These are phyloP conservation scores for Mus spretus DNA, from an alignment of 2,797 vertebrate genomes.

Conservation along the genomic window DNA sequence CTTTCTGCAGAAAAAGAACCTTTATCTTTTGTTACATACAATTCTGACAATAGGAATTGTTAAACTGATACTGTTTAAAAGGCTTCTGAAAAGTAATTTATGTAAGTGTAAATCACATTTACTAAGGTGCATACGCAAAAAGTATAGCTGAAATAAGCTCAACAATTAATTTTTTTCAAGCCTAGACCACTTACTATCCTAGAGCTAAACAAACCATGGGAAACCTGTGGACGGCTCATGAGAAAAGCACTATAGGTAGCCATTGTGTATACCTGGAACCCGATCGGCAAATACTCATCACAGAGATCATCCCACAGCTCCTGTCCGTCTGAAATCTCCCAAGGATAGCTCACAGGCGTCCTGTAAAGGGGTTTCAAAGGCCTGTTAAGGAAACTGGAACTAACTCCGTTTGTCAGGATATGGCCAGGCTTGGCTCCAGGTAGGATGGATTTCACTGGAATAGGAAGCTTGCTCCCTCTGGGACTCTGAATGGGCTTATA, in stretches of 20 bases:
- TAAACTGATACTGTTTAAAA: not conserved
- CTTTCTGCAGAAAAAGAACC: conserved; percentile 37
- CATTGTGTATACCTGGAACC: conserved; percentile 91
- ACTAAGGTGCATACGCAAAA: conserved; percentile 5
- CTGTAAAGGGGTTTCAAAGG: conserved; percentile 87
- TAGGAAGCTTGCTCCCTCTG: conserved; percentile 93
- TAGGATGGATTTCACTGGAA: conserved; percentile 90
- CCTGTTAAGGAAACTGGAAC: conserved; percentile 85
- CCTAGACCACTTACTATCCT: conserved; percentile 10
- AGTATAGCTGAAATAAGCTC: not conserved
- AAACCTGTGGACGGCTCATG: not conserved
- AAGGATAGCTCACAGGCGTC: conserved; percentile 88
- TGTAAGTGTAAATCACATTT: not conserved
- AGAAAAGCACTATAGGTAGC: not conserved
- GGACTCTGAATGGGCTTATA: conserved; percentile 93
- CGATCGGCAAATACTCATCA: conserved; percentile 92
- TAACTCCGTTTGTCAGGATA: conserved; percentile 82
- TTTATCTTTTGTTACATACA: not conserved
- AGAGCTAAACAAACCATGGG: not conserved
- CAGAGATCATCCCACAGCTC: conserved; percentile 95
- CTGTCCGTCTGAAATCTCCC: conserved; percentile 92
- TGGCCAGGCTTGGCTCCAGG: conserved; percentile 84
- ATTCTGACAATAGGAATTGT: not conserved
- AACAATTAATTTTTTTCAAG: conserved; percentile 4
- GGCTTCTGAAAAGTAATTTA: conserved; percentile 24